Evolutionary conservation across 2,113 vertebrate species (phyloP), one percentile per base, ranked within the genome.

Genomic region (Hucho hucho): DNA sequence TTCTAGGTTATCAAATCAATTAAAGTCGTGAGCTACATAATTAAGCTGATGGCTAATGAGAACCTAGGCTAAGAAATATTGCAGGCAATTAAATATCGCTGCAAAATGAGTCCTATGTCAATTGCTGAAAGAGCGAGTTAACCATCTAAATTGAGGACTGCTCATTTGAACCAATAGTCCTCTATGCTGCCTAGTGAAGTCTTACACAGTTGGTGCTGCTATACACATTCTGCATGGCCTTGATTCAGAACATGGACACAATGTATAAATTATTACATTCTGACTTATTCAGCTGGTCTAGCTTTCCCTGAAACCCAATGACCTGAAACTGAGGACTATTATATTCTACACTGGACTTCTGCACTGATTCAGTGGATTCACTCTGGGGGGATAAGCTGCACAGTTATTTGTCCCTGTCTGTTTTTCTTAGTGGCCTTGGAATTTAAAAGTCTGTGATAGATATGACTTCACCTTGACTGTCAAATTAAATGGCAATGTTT

Each of bases 81-180:
- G n/a, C 78, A 73, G 43, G 61, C 66, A 72, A 69, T 81, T 84
- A 84, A 69, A 85, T 83, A 65, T 81, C 64, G 13, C 80, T 75
- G 65, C 25, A 22, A 78, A 83, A 67, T 68, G 64, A 65, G 61
- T 75, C 68, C 58, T 49, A 74, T 74, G 63, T 53, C 29, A 68
- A 26, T 1, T 13, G 28, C 70, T 63, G 22, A 71, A 79, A 69
- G 69, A 59, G 25, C 2, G 18, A 18, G 25, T 56, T 56, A 32
- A 28, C 16, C 26, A 56, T 67, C 24, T 29, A 28, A 75, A 47
- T 24, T 72, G 28, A 56, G 26, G 65, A 75, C 24, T 67, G 37
- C 46, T n/a, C 18, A 47, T 70, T 56, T 22, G 0, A n/a, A 63
- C 29, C 18, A 61, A 4, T 11, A 7, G 25, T n/a, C 64, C 58